phyloP scores from a whole-genome alignment of 2,797 vertebrate genomes.

The Ceryle rudis region DNA sequence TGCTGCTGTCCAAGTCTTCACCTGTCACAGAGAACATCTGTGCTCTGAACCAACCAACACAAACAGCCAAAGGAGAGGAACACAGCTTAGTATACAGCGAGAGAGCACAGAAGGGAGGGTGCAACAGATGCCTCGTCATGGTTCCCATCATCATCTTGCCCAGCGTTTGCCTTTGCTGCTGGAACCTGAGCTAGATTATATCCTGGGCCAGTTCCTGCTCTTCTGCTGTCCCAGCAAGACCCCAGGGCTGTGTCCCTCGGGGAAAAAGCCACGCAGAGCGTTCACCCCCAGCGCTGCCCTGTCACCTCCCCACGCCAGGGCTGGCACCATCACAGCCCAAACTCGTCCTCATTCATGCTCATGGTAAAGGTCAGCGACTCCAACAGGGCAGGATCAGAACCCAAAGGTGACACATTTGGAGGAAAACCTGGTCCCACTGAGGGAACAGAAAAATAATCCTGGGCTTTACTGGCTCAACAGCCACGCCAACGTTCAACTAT shows the following conservation, averaged over 20 bases:
- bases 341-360: accelerated
- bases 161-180: not conserved
- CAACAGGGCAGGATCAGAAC: not conserved
- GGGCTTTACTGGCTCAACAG: not conserved
- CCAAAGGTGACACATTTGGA: not conserved
- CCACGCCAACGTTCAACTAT: not conserved
- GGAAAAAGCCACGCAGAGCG: not conserved
- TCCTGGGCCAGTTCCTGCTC: not conserved
- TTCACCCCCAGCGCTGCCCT: not conserved
- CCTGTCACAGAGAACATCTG: not conserved
- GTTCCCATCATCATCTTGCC: not conserved
- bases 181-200: not conserved
- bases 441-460: not conserved
- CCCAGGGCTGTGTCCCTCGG: not conserved
- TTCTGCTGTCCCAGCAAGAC: not conserved
- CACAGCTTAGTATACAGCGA: not conserved
- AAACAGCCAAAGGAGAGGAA: not conserved
- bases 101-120: not conserved
- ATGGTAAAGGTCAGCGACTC: not conserved
- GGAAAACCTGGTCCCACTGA: not conserved
- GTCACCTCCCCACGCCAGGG: accelerated
- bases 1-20: not conserved
- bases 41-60: not conserved
- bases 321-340: not conserved
- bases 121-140: not conserved